Conservation (phyloP, 92 coral and sea anemone genomes). For the Umimayanthus kanabou region DNA sequence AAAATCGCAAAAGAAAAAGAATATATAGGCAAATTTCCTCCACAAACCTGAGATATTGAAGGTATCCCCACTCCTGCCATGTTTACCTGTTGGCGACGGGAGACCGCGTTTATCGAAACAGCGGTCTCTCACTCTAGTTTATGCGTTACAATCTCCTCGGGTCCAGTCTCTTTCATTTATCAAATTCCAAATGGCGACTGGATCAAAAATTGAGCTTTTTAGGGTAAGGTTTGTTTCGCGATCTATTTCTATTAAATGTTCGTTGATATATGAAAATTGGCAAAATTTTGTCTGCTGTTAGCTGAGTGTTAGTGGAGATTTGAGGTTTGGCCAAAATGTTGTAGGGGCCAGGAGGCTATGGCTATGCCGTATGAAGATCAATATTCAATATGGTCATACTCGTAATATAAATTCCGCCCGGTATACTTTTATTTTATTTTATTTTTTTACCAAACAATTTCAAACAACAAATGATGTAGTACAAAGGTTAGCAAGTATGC, state of each 20-base stretch:
- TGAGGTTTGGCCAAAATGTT: too few relatives aligned
- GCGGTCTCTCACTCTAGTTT: conserved; percentile 35
- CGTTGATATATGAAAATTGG: too few relatives aligned
- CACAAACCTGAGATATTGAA: conserved; percentile 81
- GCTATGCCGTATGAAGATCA: too few relatives aligned
- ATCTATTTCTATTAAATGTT: neutral
- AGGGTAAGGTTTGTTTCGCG: conserved; percentile 59
- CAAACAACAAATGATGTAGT: too few relatives aligned
- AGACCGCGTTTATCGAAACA: conserved; percentile 30
- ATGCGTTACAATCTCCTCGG: conserved; percentile 39
- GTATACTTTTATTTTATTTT: too few relatives aligned
- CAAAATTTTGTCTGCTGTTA: too few relatives aligned
- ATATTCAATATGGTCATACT: too few relatives aligned
- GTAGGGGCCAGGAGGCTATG: too few relatives aligned
- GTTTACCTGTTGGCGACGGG: conserved; percentile 59
- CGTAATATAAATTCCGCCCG: too few relatives aligned
- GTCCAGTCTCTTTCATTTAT: conserved; percentile 30
- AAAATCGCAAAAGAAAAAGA: neutral
- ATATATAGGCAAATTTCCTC: neutral
- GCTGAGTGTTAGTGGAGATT: too few relatives aligned
- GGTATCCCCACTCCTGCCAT: conserved; percentile 93
- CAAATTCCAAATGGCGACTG: conserved; percentile 84
- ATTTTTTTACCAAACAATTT: too few relatives aligned
- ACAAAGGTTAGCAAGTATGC: too few relatives aligned
- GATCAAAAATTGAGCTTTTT: conserved; percentile 95